Base-by-base conservation (phyloP, 1,140 invertebrate genomes). In the Carposina sasakii region DNA sequence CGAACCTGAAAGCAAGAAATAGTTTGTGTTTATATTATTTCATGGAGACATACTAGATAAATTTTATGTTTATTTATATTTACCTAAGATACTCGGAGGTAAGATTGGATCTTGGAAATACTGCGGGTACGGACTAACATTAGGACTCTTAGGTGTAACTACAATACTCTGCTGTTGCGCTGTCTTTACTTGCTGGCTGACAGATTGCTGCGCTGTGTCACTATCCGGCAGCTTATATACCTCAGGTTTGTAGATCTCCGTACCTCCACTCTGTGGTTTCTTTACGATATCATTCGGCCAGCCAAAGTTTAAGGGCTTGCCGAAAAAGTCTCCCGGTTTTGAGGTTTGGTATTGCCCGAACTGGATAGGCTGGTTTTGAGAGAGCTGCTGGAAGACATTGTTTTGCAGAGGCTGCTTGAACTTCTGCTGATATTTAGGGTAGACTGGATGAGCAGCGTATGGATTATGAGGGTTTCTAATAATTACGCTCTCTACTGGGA, bases 51-150 rank as follows among this genome's bases (percentile, higher is more conserved):
- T 9, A 42, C 1, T 8, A 8, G 15, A 26, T 4, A 34, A 34
- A 13, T 6, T 4, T 4, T 3, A 13, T 13, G 3, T 10, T 34
- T 15, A 16, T n/a, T n/a, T n/a, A n/a, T n/a, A n/a, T 51, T 62
- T 64, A 77, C 85, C 83, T 79, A 86, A 72, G 52, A 85, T 75
- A 47, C 68, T 84, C 31, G 79, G 65, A 52, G 85, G 72, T 45
- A 72, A 62, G 5, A 61, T 57, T 19, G 61, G 48, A 31, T 86
- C 82, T 54, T 81, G 71, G 63, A 79, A 73, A 47, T 72, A 84
- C 16, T 81, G 70, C 13, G 68, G 60, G 46, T 71, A 76, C 4
- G 76, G 67, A 28, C 63, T 68, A 13, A 48, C 44, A n/a, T n/a
- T n/a, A 2, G 60, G 51, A 36, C 48, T 39, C 15, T 60, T 65